Base-by-base conservation (phyloP, 2,113 vertebrate genomes). In the Pseudorhombus dupliciocellatus region DNA sequence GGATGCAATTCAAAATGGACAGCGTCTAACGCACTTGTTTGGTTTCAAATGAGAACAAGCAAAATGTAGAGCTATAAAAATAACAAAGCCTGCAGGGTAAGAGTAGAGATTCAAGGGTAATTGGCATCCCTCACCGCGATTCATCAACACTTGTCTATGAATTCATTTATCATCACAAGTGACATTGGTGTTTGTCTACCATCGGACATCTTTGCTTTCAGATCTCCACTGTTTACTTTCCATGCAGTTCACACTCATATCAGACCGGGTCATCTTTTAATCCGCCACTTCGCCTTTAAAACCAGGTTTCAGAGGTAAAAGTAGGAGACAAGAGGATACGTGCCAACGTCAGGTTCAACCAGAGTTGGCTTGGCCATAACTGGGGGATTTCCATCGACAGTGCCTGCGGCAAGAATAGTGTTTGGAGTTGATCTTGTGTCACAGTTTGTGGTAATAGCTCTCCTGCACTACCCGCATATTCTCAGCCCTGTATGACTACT, bases 21-120 rank as follows among this genome's bases (percentile, higher is more conserved):
- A 51, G 70, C 72, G 83, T 52, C 70, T 56, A 64, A 66, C 70
- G 53, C 64, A 60, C 68, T 78, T 73, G 80, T 78, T 87, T 80
- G 75, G 80, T 73, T 78, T 73, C 2, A 15, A 70, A 52, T 53
- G 64, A 84, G 82, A 82, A 86, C 58, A 28, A 85, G 76, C 31
- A 14, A 64, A 73, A 84, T 77, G 56, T 60, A 66, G 69, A 87
- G 71, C 61, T 57, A 73, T 77, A 72, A 46, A 14, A 28, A 83
- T n/a, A 51, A 44, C 54, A 65, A 34, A 18, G 67, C 65, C 72
- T 54, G 58, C 54, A 21, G 65, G 66, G 57, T 42, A 40, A 59
- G 68, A 76, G 22, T 9, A 1, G 67, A 73, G 67, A 51, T 60
- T 82, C 61, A 73, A 75, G 82, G 79, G 74, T 73, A 82, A 82